Evolutionary conservation across 1,140 invertebrate species (phyloP).

Genomic region (Wasmannia auropunctata): DNA sequence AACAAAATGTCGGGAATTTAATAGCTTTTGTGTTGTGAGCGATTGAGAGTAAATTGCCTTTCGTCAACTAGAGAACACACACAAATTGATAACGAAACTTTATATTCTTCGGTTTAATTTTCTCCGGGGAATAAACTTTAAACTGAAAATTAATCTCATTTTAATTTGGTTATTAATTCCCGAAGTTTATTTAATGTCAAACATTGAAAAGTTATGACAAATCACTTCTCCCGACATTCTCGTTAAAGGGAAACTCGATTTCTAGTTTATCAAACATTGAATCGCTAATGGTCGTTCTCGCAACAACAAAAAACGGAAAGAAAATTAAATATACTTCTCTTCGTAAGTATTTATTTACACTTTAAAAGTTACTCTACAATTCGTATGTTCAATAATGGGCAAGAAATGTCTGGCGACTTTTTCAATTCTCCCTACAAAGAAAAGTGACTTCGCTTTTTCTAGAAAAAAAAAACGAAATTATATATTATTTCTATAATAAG

Average conservation of each 20-base stretch:
- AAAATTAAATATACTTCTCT: neutral
- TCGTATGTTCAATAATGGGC: neutral
- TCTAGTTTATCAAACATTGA: neutral
- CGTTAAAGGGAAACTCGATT: neutral
- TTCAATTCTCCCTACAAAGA: neutral
- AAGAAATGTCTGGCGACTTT: neutral
- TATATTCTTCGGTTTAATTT: slow-evolving; percentile 39
- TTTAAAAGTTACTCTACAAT: neutral
- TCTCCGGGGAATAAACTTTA: neutral
- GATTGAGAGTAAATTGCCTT: slow-evolving; percentile 30
- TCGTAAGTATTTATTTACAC: neutral
- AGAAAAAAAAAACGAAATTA: no score
- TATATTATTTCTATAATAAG: neutral
- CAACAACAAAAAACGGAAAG: neutral
- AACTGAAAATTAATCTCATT: slow-evolving; percentile 13
- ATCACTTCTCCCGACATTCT: neutral
- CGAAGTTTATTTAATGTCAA: neutral
- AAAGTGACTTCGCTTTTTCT: no score
- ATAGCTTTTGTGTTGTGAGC: slow-evolving; percentile 24
- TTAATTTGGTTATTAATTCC: slow-evolving; percentile 1
- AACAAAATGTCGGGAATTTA: slow-evolving; percentile 41
- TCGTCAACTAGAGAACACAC: neutral
- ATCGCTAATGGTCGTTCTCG: neutral
- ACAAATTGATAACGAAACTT: slow-evolving; percentile 47
- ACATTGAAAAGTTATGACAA: neutral